Evolutionary conservation across 2,113 vertebrate genomes (phyloP), one percentile per base, ranked within the genome.

Genomic region (Engraulis encrasicolus): DNA sequence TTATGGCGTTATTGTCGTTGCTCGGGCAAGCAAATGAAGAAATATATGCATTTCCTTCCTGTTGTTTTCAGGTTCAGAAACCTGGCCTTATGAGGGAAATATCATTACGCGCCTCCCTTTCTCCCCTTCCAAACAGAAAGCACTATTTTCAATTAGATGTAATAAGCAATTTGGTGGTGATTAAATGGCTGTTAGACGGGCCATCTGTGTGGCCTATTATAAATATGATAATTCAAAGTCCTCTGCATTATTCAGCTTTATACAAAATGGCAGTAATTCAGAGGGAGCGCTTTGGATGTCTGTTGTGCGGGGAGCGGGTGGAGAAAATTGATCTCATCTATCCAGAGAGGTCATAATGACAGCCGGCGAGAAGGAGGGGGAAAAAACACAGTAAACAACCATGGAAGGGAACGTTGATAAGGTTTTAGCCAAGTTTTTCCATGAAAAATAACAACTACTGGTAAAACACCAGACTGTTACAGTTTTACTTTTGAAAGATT

Each of bases 191-290:
- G 83, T 80, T 48, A 50, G 80, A 84, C 78, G 66, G 54, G 66
- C 87, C 83, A 82, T 87, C 89, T 90, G 85, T 54, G 85, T 49
- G 78, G 77, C 52, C 40, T 78, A 84, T 88, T 87, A 84, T 54
- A 82, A 88, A 81, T 84, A 84, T 88, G 84, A 87, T 87, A 81
- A 88, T 86, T 45, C 81, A 80, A 52, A 37, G 50, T 86, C 79
- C 79, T 74, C 74, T 37, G 77, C 54, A 83, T 86, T 81, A 78
- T 87, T 79, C 54, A 84, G 61, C 78, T 83, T 78, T 78, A 66
- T 85, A 78, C 54, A 48, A 78, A 77, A 82, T 80, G 83, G 27
- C 85, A 31, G 50, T 74, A 78, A 83, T 45, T 34, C 77, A 74
- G 79, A 31, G 48, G 34, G 79, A 85, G 83, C 85, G 82, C 86